Conservation (phyloP, 2,797 vertebrate species). For the Tinamus major region DNA sequence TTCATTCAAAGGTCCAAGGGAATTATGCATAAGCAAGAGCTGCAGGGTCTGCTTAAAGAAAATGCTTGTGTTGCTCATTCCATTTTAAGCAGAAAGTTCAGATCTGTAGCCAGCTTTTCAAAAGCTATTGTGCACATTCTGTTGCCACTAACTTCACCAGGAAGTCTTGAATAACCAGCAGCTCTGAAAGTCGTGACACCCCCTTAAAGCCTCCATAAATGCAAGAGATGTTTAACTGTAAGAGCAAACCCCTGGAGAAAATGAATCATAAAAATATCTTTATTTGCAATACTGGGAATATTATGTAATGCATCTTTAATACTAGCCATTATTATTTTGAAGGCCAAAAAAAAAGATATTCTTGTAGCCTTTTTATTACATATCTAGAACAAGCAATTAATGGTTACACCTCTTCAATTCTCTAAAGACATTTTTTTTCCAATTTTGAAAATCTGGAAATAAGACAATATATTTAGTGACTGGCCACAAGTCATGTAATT, state of each 20-base stretch:
- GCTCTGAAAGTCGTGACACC: neutral
- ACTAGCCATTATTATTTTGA: neutral
- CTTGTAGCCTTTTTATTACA: neutral
- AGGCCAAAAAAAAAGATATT: neutral
- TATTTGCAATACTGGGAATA: constrained; percentile 8
- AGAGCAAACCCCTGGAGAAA: neutral
- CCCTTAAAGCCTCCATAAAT: neutral
- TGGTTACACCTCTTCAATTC: neutral
- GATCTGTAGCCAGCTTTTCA: neutral
- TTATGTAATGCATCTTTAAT: neutral
- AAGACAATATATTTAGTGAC: neutral
- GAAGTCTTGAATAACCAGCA: constrained; percentile 3
- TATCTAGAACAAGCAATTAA: neutral
- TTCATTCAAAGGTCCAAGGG: accelerated
- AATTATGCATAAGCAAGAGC: neutral
- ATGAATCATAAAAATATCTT: neutral
- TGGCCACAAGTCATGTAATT: neutral
- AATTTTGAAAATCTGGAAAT: neutral
- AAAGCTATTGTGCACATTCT: neutral
- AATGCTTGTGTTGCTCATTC: neutral
- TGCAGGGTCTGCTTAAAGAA: neutral
- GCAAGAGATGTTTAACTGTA: neutral
- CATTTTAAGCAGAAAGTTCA: neutral
- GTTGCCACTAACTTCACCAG: neutral
- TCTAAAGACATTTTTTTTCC: neutral